A percentile compares a stretch with the other conserved stretches of the same genome.
These are phyloP conservation scores for Rhagologus leucostigma DNA, from an alignment of 2,113 vertebrate genomes.

Conservation along the genomic window DNA sequence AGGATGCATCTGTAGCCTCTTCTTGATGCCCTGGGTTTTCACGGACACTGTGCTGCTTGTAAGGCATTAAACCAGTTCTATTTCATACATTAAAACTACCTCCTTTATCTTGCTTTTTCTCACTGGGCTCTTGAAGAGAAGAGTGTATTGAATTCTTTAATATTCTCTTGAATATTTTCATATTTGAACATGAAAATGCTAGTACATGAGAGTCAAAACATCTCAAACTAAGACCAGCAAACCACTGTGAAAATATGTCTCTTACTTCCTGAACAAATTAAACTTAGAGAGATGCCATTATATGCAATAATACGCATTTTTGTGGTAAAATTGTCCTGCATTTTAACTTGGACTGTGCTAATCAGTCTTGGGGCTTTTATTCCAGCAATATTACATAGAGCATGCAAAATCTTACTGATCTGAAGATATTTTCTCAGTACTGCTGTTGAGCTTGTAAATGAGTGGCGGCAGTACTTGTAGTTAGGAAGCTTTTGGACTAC, in stretches of 20 bases:
- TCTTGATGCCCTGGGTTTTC: background rate
- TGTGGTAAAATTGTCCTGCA: background rate
- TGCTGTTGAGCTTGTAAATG: background rate
- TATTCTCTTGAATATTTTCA: background rate
- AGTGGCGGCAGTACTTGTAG: background rate
- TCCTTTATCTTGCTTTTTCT: background rate
- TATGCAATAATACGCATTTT: background rate
- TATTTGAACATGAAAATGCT: background rate
- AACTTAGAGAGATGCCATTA: background rate
- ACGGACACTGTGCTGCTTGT: background rate
- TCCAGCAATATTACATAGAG: background rate
- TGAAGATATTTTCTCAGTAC: background rate
- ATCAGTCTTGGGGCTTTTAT: background rate
- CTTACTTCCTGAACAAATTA: background rate
- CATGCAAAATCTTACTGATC: background rate
- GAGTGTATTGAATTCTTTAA: background rate
- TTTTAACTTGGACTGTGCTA: background rate
- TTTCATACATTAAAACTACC: background rate
- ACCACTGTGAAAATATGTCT: background rate
- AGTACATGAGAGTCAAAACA: background rate
- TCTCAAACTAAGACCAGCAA: background rate
- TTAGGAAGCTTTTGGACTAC: background rate
- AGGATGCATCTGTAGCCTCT: background rate
- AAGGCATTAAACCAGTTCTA: background rate
- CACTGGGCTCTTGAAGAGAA: background rate